These are phyloP conservation scores for Irena cyanogastra DNA, from an alignment of 2,113 vertebrate species.

Conservation along the genomic window DNA sequence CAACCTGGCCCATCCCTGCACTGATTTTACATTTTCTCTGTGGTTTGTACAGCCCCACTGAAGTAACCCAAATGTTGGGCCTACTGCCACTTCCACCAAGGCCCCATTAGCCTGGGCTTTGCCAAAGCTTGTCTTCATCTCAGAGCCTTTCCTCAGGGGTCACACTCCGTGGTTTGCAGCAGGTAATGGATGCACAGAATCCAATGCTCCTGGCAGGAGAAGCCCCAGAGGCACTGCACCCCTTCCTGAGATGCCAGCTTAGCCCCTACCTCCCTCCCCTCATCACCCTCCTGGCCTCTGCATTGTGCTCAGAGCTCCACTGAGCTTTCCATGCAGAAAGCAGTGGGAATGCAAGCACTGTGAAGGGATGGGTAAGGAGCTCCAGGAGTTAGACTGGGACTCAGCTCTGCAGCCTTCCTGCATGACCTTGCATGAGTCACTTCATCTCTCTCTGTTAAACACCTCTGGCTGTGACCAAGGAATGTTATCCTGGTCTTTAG, in stretches of 20 bases:
- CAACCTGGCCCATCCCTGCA: not conserved
- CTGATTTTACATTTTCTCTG: not conserved
- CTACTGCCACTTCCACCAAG: not conserved
- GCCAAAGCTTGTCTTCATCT: not conserved
- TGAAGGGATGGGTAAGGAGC: not conserved
- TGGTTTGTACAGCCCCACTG: not conserved
- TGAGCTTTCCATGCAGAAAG: not conserved
- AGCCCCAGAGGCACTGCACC: not conserved
- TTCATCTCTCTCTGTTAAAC: not conserved
- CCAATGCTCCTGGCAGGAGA: not conserved
- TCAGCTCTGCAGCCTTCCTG: not conserved
- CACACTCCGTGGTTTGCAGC: not conserved
- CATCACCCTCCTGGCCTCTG: not conserved
- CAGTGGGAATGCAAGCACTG: not conserved
- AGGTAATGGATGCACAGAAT: slow-evolving; percentile 14
- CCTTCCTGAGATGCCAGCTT: not conserved
- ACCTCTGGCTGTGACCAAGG: not conserved
- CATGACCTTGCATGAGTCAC: not conserved
- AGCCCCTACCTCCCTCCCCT: not conserved
- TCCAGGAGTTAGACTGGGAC: not conserved
- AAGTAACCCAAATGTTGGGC: not conserved
- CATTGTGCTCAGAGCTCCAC: not conserved
- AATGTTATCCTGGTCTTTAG: not conserved
- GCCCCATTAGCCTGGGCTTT: not conserved
- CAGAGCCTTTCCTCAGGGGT: not conserved